Conservation (phyloP, 2,888 invertebrate species). For the Andrena fulva region DNA sequence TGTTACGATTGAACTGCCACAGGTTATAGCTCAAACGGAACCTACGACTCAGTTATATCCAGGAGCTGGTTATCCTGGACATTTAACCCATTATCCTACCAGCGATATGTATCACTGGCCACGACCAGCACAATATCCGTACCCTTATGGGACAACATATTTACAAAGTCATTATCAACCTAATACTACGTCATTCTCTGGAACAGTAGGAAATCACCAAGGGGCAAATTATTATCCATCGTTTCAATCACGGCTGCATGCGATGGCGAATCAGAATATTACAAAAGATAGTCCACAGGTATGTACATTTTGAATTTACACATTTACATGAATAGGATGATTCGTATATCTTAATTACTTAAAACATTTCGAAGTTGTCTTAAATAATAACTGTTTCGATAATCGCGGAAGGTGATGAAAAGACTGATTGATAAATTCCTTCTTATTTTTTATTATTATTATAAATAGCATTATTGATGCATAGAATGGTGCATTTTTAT, state of each 20-base stretch:
- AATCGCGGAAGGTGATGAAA: too few species aligned
- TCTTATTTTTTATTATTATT: neutral
- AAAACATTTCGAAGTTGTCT: neutral
- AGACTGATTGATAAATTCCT: neutral
- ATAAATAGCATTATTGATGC: too few species aligned
- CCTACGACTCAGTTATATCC: constrained; percentile 80
- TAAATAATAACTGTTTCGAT: too few species aligned
- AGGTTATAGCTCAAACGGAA: constrained; percentile 80
- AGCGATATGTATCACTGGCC: constrained; percentile 81
- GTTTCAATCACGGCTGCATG: constrained; percentile 81
- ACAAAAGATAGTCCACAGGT: constrained; percentile 84
- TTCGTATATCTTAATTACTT: neutral
- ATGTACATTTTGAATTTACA: constrained; percentile 9
- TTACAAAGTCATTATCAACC: constrained; percentile 83
- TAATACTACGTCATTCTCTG: constrained; percentile 74
- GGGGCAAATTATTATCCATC: constrained; percentile 81
- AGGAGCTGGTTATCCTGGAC: constrained; percentile 81
- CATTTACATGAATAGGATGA: neutral
- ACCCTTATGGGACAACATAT: constrained; percentile 80
- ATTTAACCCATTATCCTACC: constrained; percentile 78
- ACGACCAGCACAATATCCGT: constrained; percentile 81
- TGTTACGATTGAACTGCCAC: constrained; percentile 24
- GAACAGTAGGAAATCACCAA: constrained; percentile 79
- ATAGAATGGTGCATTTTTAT: too few species aligned
- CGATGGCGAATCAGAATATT: constrained; percentile 81